phyloP scores from a whole-genome alignment of 2,797 vertebrate species.

The Coregonus suidteri region DNA sequence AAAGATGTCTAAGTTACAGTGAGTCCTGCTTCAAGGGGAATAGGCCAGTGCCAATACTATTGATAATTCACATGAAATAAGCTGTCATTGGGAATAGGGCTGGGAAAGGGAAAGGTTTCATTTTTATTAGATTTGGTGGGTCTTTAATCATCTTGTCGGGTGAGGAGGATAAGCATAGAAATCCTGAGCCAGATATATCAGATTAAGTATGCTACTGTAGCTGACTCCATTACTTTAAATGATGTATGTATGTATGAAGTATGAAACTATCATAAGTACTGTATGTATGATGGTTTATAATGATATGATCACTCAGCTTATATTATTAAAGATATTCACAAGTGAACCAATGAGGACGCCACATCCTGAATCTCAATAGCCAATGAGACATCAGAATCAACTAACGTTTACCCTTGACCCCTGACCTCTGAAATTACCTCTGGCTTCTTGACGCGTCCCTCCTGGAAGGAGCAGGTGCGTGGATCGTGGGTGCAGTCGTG shows the following conservation, averaged over 20 bases:
- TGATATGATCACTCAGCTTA: not conserved
- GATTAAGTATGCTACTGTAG: not conserved
- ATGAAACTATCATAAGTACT: not conserved
- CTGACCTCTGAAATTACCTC: slow-evolving; percentile 78
- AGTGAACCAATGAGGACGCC: not conserved
- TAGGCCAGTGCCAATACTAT: slow-evolving; percentile 72
- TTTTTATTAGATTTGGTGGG: slow-evolving; percentile 68
- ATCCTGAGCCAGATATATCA: slow-evolving; percentile 65
- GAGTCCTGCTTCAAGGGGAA: slow-evolving; percentile 63
- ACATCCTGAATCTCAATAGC: not conserved
- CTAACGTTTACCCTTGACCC: not conserved
- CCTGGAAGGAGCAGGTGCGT: slow-evolving; percentile 94
- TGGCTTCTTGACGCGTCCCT: slow-evolving; percentile 90
- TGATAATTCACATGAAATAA: slow-evolving; percentile 76
- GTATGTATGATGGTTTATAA: too few relatives aligned
- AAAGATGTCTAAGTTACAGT: slow-evolving; percentile 69
- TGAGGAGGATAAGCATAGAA: slow-evolving; percentile 64
- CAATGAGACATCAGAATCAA: not conserved
- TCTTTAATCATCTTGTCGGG: slow-evolving; percentile 72
- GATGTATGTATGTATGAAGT: not conserved
- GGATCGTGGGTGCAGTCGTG: slow-evolving; percentile 96
- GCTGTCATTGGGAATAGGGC: slow-evolving; percentile 69
- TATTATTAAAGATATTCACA: not conserved
- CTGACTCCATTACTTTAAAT: not conserved
- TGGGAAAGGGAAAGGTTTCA: slow-evolving; percentile 63